These are phyloP conservation scores for Drosophila macrospina DNA, from an alignment of 2,888 invertebrate genomes.

Conservation along the genomic window DNA sequence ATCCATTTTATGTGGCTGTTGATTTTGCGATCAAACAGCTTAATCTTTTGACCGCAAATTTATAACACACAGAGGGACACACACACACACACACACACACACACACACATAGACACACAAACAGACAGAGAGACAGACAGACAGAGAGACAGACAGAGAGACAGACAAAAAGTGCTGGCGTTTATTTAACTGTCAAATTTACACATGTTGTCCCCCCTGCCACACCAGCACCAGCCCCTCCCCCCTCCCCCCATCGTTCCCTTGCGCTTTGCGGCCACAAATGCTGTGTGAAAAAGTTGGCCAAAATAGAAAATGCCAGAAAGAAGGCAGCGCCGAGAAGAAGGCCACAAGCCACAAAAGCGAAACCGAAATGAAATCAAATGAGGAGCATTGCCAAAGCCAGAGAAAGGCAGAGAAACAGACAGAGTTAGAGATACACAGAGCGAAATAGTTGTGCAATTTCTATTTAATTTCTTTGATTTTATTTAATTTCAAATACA, in stretches of 20 bases:
- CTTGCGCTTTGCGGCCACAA: conserved; percentile 27
- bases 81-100: conserved; percentile 4
- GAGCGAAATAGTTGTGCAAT: too few relatives aligned
- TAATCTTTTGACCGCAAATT: conserved; percentile 77
- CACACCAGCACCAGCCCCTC: too few relatives aligned
- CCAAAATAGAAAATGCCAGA: conserved; percentile 25
- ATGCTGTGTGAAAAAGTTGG: conserved; percentile 48
- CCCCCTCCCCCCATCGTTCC: too few relatives aligned
- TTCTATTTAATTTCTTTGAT: too few relatives aligned
- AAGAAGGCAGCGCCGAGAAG: conserved; percentile 10
- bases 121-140: not conserved
- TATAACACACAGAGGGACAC: conserved; percentile 50
- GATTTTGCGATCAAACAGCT: conserved; percentile 79
- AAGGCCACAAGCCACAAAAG: conserved; percentile 66
- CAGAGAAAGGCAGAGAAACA: conserved; percentile 8
- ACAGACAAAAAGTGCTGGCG: conserved; percentile 35
- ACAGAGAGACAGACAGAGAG: not conserved
- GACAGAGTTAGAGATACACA: not conserved
- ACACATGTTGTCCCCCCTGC: conserved; percentile 60
- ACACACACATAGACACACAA: not conserved
- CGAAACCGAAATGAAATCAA: conserved; percentile 73
- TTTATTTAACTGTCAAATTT: conserved; percentile 76
- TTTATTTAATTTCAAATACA: too few relatives aligned
- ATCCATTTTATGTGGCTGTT: conserved; percentile 77
- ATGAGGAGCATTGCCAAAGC: conserved; percentile 52